Percentiles rank a stretch among this genome's conserved stretches.
These are phyloP conservation scores for Vipera latastei DNA, from an alignment of 2,797 vertebrate species.

Conservation along the genomic window DNA sequence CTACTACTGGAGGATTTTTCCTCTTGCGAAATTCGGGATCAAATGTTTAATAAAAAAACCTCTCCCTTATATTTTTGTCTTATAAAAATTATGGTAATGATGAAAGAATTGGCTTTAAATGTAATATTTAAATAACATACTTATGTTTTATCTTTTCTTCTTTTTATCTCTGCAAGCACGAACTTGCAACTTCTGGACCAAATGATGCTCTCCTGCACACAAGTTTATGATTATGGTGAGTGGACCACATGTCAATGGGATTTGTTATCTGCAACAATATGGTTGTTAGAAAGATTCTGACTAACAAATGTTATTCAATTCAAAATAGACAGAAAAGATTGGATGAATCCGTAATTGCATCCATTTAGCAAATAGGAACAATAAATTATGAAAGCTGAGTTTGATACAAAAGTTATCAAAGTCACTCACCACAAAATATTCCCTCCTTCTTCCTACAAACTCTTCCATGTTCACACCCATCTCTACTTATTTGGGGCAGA, in stretches of 20 bases:
- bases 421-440: not conserved
- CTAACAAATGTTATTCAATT: not conserved
- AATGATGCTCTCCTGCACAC: not conserved
- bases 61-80: not conserved
- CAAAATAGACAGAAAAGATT: not conserved
- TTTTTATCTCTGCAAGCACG: not conserved
- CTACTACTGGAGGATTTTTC: not conserved
- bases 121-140: not conserved
- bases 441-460: not conserved
- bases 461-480: not conserved
- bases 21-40: not conserved
- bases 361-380: not conserved
- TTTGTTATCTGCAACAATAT: not conserved
- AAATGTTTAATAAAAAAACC: not conserved
- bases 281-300: not conserved
- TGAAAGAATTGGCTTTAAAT: not conserved
- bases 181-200: not conserved
- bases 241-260: not conserved
- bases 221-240: not conserved
- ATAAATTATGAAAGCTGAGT: not conserved
- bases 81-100: not conserved
- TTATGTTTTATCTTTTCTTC: not conserved
- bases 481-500: not conserved
- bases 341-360: not conserved
- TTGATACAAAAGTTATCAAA: not conserved